These are phyloP conservation scores for Uria lomvia DNA, from an alignment of 2,113 vertebrate genomes.

Conservation along the genomic window DNA sequence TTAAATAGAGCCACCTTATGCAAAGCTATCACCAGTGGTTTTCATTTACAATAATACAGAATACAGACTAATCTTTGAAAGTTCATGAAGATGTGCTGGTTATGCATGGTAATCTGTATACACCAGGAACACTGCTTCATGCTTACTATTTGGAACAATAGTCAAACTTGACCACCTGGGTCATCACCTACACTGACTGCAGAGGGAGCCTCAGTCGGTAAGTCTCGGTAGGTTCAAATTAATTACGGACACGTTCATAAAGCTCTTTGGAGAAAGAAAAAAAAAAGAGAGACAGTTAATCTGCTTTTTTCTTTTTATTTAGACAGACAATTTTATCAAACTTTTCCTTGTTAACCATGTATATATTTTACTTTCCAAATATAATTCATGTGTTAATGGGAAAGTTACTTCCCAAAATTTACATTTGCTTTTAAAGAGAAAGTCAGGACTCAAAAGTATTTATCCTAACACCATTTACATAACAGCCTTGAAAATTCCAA, in stretches of 20 bases:
- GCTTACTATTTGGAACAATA: neutral
- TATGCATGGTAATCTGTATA: neutral
- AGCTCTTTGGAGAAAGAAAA: neutral
- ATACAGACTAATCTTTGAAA: neutral
- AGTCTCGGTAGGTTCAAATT: neutral
- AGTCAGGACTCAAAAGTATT: neutral
- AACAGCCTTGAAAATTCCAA: neutral
- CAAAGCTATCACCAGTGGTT: neutral
- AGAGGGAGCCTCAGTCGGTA: neutral
- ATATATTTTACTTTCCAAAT: neutral
- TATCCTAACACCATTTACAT: neutral
- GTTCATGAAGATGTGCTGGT: neutral
- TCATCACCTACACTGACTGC: neutral
- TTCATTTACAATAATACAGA: neutral
- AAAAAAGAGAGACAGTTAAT: neutral
- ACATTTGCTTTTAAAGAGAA: neutral
- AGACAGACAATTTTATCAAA: neutral
- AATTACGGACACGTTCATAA: neutral
- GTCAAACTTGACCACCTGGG: neutral
- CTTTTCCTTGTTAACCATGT: neutral
- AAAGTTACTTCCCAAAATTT: neutral
- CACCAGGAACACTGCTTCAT: neutral
- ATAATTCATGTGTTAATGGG: accelerated
- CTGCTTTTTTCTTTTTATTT: neutral
- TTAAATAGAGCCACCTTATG: neutral